Evolutionary conservation across 2,888 invertebrate genomes (phyloP).

Genomic region (Eulithis prunata): DNA sequence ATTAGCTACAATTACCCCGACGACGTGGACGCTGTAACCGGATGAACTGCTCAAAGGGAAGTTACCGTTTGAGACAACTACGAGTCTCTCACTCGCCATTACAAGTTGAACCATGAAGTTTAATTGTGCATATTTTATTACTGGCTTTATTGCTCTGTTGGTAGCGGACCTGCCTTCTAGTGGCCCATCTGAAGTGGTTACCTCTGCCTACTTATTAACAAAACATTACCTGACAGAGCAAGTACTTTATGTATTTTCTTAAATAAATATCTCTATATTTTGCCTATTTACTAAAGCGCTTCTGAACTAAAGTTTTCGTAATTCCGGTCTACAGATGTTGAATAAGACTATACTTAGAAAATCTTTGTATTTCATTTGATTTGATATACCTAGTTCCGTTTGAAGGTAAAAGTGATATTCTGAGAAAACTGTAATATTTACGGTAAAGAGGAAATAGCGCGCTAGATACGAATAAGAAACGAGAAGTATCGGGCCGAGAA

Average conservation of each 20-base stretch:
- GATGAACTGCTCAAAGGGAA: conserved; percentile 14
- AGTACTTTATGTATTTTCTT: too few species aligned
- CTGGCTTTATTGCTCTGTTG: too few species aligned
- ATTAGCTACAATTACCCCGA: conserved; percentile 1
- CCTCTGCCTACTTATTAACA: too few species aligned
- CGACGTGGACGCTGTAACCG: neutral
- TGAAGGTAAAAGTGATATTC: neutral
- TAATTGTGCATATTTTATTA: neutral
- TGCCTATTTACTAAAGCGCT: too few species aligned
- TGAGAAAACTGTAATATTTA: neutral
- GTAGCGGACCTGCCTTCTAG: too few species aligned
- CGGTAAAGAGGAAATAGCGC: neutral
- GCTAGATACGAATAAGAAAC: neutral
- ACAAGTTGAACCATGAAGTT: neutral
- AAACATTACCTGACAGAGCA: too few species aligned
- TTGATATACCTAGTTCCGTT: neutral
- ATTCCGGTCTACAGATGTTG: too few species aligned
- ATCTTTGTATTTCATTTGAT: neutral
- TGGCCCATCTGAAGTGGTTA: too few species aligned
- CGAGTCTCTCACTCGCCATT: neutral
- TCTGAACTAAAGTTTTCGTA: too few species aligned
- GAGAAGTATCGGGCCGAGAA: neutral
- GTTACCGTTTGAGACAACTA: neutral
- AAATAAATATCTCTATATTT: too few species aligned
- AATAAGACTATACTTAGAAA: too few species aligned